These are phyloP conservation scores for Stichodactyla helianthus DNA, from an alignment of 64 coral and sea anemone genomes.

Conservation along the genomic window DNA sequence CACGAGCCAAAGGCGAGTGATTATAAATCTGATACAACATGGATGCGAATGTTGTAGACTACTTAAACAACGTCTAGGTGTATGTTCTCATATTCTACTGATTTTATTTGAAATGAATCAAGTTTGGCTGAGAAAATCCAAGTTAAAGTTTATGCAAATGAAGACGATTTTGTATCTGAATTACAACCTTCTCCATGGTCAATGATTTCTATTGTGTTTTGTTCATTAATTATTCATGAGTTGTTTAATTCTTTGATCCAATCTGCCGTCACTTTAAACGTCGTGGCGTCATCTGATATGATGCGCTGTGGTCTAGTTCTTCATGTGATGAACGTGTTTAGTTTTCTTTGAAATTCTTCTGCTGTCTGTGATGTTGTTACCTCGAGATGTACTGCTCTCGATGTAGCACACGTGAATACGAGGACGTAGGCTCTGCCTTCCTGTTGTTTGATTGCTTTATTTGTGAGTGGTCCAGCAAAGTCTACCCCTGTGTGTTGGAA, in stretches of 20 bases:
- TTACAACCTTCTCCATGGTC: too few species aligned
- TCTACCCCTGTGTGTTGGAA: slow-evolving; percentile 28
- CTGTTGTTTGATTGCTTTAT: slow-evolving; percentile 25
- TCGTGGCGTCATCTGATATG: slow-evolving; percentile 23
- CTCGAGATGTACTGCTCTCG: slow-evolving; percentile 21
- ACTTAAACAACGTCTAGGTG: too few species aligned
- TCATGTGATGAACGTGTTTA: slow-evolving; percentile 40
- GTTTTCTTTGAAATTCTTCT: slow-evolving; percentile 60
- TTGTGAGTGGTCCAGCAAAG: slow-evolving; percentile 10
- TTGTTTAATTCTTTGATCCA: slow-evolving; percentile 39
- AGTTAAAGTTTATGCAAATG: too few species aligned
- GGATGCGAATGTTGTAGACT: too few species aligned
- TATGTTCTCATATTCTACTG: too few species aligned
- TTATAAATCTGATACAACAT: too few species aligned
- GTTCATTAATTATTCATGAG: too few species aligned
- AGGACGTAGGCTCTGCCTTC: slow-evolving; percentile 15
- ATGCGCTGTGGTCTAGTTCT: slow-evolving; percentile 31
- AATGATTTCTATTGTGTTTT: too few species aligned
- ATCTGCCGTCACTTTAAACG: slow-evolving; percentile 31
- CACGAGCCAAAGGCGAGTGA: too few species aligned
- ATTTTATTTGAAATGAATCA: too few species aligned
- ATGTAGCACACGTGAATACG: slow-evolving; percentile 15
- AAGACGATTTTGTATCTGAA: too few species aligned
- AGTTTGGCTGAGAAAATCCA: too few species aligned
- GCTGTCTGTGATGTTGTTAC: slow-evolving; percentile 29